A percentile compares a stretch with the other conserved stretches of the same genome.
These are phyloP conservation scores for Phania funesta DNA, from an alignment of 2,888 invertebrate genomes.

Conservation along the genomic window DNA sequence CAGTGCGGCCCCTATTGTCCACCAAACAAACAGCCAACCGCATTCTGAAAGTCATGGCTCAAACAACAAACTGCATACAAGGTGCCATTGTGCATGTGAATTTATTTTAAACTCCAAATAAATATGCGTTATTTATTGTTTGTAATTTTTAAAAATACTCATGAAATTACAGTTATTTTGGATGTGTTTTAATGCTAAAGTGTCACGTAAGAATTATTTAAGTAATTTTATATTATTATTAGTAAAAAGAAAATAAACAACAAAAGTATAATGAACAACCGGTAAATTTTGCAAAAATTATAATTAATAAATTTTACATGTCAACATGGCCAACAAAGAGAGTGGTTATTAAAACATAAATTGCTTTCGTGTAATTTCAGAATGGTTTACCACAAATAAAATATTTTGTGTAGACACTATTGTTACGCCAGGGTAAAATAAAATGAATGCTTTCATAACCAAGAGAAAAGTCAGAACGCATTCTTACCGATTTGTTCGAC, in stretches of 20 bases:
- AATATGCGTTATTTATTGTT: constrained; percentile 10
- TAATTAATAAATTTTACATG: constrained; percentile 17
- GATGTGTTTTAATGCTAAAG: constrained; percentile 33
- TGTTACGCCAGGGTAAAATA: too few species aligned
- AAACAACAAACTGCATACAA: neutral
- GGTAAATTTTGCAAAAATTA: neutral
- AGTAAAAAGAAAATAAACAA: neutral
- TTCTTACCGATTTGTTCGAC: too few species aligned
- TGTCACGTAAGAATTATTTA: constrained; percentile 35
- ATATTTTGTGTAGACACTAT: too few species aligned
- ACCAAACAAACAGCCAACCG: neutral
- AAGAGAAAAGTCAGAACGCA: too few species aligned
- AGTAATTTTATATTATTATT: neutral
- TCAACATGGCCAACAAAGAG: neutral
- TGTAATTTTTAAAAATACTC: neutral
- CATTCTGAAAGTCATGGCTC: neutral
- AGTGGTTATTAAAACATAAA: too few species aligned
- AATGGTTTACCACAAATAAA: too few species aligned
- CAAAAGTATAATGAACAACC: neutral
- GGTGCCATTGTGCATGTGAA: neutral
- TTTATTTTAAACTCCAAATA: neutral
- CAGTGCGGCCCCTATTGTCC: constrained; percentile 23
- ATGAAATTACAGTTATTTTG: neutral
- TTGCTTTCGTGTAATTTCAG: too few species aligned
- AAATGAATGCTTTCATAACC: too few species aligned